phyloP scores from a whole-genome alignment of 1,140 invertebrate genomes.

The Drosophila sp. region DNA sequence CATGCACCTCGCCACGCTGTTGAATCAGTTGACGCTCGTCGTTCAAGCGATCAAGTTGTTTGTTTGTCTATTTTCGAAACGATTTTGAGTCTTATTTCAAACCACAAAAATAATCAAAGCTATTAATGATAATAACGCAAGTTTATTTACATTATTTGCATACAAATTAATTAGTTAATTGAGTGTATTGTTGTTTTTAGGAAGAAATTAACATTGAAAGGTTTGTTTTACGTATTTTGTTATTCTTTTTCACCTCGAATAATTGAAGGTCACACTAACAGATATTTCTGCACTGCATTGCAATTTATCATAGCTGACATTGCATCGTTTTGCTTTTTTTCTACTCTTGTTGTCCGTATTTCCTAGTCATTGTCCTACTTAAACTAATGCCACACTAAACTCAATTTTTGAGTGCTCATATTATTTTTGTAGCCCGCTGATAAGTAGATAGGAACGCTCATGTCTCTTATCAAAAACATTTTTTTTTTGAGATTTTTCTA shows the following conservation, averaged over 20 bases:
- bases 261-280: conserved; percentile 44
- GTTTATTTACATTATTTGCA: neutral
- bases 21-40: conserved; percentile 68
- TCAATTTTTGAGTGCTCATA: conserved; percentile 11
- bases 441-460: conserved; percentile 14
- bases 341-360: conserved; percentile 7
- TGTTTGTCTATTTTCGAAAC: conserved; percentile 20
- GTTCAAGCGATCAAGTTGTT: conserved; percentile 73
- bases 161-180: conserved; percentile 23
- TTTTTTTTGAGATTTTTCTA: conserved; percentile 26
- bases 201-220: conserved; percentile 14
- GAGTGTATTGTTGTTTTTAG: neutral
- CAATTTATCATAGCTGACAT: conserved; percentile 9
- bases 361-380: conserved; percentile 20
- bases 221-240: conserved; percentile 31
- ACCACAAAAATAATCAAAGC: conserved; percentile 13
- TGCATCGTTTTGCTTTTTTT: conserved; percentile 3
- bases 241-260: conserved; percentile 14
- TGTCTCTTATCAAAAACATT: conserved; percentile 34
- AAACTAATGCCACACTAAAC: conserved; percentile 8
- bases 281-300: conserved; percentile 24
- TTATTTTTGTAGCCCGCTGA: neutral
- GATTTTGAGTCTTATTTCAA: neutral
- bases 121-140: conserved; percentile 5
- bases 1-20: conserved; percentile 60